These are phyloP conservation scores for Calephelis perditalis DNA, from an alignment of 2,888 invertebrate species.

Conservation along the genomic window DNA sequence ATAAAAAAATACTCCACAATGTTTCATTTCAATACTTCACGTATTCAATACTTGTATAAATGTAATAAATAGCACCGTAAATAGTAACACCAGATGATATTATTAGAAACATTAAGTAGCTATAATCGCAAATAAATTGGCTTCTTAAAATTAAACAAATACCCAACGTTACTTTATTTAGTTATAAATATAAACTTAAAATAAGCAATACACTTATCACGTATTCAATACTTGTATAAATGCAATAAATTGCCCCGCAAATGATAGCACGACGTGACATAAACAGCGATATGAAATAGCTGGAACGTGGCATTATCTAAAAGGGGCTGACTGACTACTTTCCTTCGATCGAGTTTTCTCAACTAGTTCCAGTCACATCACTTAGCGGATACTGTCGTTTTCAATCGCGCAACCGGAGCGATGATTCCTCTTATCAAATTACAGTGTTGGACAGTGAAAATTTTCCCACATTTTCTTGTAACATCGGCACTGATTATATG, in stretches of 20 bases:
- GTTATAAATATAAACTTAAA: constrained; percentile 1
- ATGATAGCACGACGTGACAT: constrained; percentile 34
- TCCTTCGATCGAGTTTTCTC: constrained; percentile 70
- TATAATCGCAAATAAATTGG: not conserved
- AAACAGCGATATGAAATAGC: constrained; percentile 34
- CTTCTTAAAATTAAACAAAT: no score
- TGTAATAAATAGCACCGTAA: no score
- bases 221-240: constrained; percentile 30
- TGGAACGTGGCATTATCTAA: constrained; percentile 44
- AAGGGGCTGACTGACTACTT: constrained; percentile 54
- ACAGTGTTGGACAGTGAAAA: constrained; percentile 66
- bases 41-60: constrained; percentile 7
- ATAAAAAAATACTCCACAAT: no score
- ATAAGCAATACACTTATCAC: constrained; percentile 17
- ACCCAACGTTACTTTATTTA: no score
- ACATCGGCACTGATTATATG: constrained; percentile 63
- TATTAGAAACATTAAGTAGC: constrained; percentile 25
- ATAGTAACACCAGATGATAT: no score
- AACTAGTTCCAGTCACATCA: constrained; percentile 54
- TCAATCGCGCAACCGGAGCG: constrained; percentile 60
- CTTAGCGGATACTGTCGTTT: constrained; percentile 73
- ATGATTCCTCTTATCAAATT: constrained; percentile 74
- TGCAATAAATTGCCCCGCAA: constrained; percentile 22
- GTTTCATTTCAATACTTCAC: not conserved
- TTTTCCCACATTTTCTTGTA: constrained; percentile 74